A percentile compares a stretch with the other conserved stretches of the same genome.
phyloP scores from a whole-genome alignment of 2,797 vertebrate species.

The Columba guinea region DNA sequence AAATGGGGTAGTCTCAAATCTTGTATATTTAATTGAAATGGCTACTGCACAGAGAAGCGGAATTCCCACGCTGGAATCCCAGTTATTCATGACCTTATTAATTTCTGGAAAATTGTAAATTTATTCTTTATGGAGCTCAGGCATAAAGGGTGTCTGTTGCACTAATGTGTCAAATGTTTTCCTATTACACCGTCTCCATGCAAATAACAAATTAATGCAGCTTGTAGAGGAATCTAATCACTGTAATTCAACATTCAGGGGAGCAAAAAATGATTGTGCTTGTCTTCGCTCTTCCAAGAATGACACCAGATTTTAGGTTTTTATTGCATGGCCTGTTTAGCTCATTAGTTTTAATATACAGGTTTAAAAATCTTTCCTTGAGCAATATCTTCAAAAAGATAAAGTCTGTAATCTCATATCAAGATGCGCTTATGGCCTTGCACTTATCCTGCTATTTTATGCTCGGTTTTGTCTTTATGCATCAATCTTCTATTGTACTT shows the following conservation, averaged over 20 bases:
- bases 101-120: conserved; percentile 60
- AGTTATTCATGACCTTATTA: conserved; percentile 48
- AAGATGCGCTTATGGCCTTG: background rate
- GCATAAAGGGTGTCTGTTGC: conserved; percentile 58
- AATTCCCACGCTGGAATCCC: conserved; percentile 55
- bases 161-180: conserved; percentile 69
- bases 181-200: conserved; percentile 54
- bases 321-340: conserved; percentile 55
- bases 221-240: conserved; percentile 64
- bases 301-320: conserved; percentile 59
- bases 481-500: conserved; percentile 23
- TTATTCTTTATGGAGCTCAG: conserved; percentile 57
- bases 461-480: background rate
- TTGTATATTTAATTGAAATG: conserved; percentile 41
- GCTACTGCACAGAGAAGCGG: background rate
- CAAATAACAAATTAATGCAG: conserved; percentile 71
- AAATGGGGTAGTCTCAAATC: conserved; percentile 2
- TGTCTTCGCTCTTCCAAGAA: conserved; percentile 53
- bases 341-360: conserved; percentile 59
- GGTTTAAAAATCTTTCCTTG: conserved; percentile 49
- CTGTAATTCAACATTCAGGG: conserved; percentile 67
- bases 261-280: conserved; percentile 64
- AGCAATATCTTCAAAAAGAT: background rate
- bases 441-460: conserved; percentile 6
- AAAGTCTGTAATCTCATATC: background rate